phyloP scores from a whole-genome alignment of 2,797 vertebrate species.

The Lates japonicus region DNA sequence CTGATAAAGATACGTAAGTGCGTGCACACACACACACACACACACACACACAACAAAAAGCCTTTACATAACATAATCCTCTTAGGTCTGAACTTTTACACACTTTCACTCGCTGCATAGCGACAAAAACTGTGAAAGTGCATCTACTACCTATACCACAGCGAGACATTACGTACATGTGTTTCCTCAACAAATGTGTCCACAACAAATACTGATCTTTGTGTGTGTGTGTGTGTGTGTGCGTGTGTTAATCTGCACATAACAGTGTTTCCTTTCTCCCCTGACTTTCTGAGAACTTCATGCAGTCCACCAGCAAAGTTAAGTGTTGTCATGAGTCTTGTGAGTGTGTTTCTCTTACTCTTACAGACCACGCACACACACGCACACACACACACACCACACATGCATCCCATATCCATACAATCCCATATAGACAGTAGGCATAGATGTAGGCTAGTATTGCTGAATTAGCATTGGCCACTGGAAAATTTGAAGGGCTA shows the following conservation, averaged over 20 bases:
- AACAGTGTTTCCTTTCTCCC: conserved; percentile 21
- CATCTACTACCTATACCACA: conserved; percentile 18
- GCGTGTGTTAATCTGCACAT: background rate
- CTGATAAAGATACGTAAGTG: conserved; percentile 45
- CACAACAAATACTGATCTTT: conserved; percentile 15
- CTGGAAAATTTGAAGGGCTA: conserved; percentile 3
- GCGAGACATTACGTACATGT: conserved; percentile 7
- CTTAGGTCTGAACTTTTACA: conserved; percentile 39
- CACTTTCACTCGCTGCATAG: conserved; percentile 34
- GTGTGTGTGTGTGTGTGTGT: conserved; percentile 1
- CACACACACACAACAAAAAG: conserved; percentile 7
- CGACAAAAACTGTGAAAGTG: conserved; percentile 2
- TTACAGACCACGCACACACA: conserved; percentile 16
- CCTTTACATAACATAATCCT: conserved; percentile 50
- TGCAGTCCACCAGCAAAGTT: background rate
- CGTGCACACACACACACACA: conserved; percentile 7
- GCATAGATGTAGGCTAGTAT: background rate
- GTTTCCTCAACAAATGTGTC: conserved; percentile 25
- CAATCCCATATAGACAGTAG: conserved; percentile 12
- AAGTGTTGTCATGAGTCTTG: conserved; percentile 22
- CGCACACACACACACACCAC: background rate
- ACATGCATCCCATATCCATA: conserved; percentile 4
- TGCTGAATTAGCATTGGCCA: conserved; percentile 1
- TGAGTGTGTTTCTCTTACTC: background rate
- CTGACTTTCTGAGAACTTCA: conserved; percentile 18